Base-by-base conservation (phyloP, 2,888 invertebrate species). In the Erebia palarica region DNA sequence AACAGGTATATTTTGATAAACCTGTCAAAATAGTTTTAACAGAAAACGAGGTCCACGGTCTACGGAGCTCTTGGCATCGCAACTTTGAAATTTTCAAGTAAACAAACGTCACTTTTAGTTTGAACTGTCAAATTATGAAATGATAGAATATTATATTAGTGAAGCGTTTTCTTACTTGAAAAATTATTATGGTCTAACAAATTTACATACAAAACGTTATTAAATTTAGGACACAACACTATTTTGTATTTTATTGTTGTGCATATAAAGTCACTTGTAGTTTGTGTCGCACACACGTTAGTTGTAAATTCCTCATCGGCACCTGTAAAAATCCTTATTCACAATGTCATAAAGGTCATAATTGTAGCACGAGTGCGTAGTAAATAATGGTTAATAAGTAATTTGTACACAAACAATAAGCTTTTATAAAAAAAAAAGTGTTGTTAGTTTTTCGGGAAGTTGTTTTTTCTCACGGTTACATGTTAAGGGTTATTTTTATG, bases 401-500 rank as follows among this genome's bases (percentile, higher is more conserved):
- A 75, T 73, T 78, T 76, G 75, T 78, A 78, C 75, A 77, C 77
- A 70, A 66, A 63, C 44, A 68, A 65, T 75, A 75, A 76, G 77
- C 77, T 78, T 78, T 77, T 76, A 71, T 75, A 73, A 72, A 65
- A 57, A 51, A 66, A 66, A 66, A 71, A 69, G 60, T 70, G 72
- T 74, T 70, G 65, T 61, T 61, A 18, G 68, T 74, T 66, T 70
- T 68, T 59, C 59, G 59, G 61, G 61, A 58, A 58, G 64, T 55
- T 68, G 69, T 59, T 64, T 71, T 71, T 69, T 69, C 60, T 75
- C 70, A 75, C 75, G 57, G 73, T 71, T 74, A 65, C 67, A 69
- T 58, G 68, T 73, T 72, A 57, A 66, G 53, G 55, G 47, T 68
- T 65, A 47, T 70, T 69, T 68, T 69, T 69, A 68, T 64, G 51